Base-by-base conservation (phyloP, 2,888 invertebrate species). In the Drosophila monieri region DNA sequence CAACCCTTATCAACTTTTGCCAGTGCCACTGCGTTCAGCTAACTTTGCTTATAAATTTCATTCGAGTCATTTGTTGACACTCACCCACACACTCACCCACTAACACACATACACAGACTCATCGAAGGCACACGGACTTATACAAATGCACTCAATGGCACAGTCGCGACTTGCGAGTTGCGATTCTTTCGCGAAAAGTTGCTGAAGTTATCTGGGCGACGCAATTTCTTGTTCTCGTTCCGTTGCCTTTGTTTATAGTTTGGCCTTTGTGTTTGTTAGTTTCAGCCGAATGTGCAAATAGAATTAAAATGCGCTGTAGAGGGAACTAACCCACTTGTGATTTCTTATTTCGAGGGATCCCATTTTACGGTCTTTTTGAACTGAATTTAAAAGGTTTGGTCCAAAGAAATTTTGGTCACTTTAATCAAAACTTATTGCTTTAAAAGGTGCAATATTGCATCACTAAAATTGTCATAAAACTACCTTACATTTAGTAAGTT, bases 41-140 rank as follows among this genome's bases (percentile, higher is more conserved):
- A 85, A 83, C 88, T 83, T 83, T 77, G 85, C 85, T 83, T 83
- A 87, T 83, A 83, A 83, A 87, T 83, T 83, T 87, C 78, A 87
- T 83, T 83, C 85, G 78, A 87, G 81, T 79, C 81, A 83, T 83
- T 83, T 87, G 81, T 78, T 83, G 85, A 85, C 74, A 71, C 70
- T 23, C 54, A 62, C 12, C 43, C 41, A n/a, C 43, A 47, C 25
- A 47, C 37, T 44, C n/a, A 44, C 12, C 23, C 35, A 52, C 35
- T 46, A 12, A 39, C 47, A 54, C 10, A 64, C 49, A 56, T 14
- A 66, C 23, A 9, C 27, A 9, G 9, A 58, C 14, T n/a, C 53
- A 53, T 44, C 44, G 54, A 44, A 44, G 12, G 21, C 21, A 49
- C 35, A 53, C n/a, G 43, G 32, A 57, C 27, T 35, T 41, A 57